Evolutionary conservation across 53 echinoderm and acorn worm species (phyloP), one percentile per base, ranked within the genome.

Genomic region (Actinopyga echinites): DNA sequence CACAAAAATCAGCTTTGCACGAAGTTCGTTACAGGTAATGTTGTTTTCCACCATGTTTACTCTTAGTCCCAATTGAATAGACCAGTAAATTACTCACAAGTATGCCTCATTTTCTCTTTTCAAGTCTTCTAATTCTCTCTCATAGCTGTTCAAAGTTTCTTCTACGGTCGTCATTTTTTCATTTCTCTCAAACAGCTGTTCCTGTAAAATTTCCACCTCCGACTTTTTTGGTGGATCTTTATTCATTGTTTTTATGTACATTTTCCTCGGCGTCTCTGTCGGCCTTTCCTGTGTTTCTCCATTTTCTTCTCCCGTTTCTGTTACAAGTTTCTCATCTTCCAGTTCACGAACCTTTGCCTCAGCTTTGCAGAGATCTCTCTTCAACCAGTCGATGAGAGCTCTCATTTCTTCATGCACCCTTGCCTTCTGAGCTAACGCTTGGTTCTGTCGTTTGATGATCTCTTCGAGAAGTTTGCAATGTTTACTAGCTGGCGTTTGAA

Each of bases 381-480:
- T 77, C 53, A 77, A 77, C 77, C 77, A 77, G 31, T 77, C 77
- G 20, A 77, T 77, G 20, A 77, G 77, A 8, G 54, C 26, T 43
- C 33, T 77, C 77, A 77, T 77, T 20, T 77, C 77, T 55, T 54
- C 77, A 30, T 77, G 77, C 54, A 77, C 77, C 49, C 53, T 25
- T 24, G 53, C 25, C 30, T 77, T 77, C 54, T 77, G 77, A 19
- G 56, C 53, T 30, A 77, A 54, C 30, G 49, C 77, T 8, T 32
- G 3, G 77, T 77, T 77, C 20, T 77, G 77, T 56, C 77, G 26
- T 56, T 77, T 77, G 77, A 77, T 77, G 57, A 77, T 53, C 31
- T 77, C 77, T 55, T 77, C 77, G 15, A 77, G 56, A 56, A 77
- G 10, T 77, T 43, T 53, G 21, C 77, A 77, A 30, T 77, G 77